Evolutionary conservation across 2,113 vertebrate species (phyloP).

Genomic region (Aptenodytes patagonicus): DNA sequence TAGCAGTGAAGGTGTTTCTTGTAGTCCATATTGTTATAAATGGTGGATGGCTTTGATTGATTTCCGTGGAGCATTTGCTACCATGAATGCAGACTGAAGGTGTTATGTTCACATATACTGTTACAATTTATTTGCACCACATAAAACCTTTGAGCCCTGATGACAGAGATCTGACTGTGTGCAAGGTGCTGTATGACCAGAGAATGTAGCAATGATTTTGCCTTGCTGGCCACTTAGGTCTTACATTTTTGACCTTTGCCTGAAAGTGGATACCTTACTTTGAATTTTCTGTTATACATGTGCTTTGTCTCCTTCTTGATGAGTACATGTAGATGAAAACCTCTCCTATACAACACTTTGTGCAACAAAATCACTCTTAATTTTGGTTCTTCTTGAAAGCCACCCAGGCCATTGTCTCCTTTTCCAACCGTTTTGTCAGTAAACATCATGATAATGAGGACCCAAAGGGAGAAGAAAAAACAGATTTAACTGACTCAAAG

Average conservation of each 20-base stretch:
- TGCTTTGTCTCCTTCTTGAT: not conserved
- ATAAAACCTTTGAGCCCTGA: not conserved
- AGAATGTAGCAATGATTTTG: not conserved
- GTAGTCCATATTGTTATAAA: not conserved
- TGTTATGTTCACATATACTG: not conserved
- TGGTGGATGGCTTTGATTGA: not conserved
- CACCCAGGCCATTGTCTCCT: accelerated
- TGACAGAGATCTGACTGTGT: not conserved
- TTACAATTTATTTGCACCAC: not conserved
- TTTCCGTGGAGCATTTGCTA: not conserved
- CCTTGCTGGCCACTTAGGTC: not conserved
- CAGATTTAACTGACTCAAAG: not conserved
- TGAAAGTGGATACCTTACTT: not conserved
- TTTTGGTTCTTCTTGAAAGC: not conserved
- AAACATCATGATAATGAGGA: not conserved
- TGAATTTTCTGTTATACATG: not conserved
- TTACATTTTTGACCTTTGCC: not conserved
- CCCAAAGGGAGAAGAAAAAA: not conserved
- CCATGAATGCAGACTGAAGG: not conserved
- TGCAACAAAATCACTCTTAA: not conserved
- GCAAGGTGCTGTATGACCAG: not conserved
- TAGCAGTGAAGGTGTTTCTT: not conserved
- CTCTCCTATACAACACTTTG: not conserved
- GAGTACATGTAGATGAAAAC: not conserved
- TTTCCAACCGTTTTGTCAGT: not conserved